phyloP scores from a whole-genome alignment of 2,113 vertebrate genomes.

The Brachypteracias leptosomus region DNA sequence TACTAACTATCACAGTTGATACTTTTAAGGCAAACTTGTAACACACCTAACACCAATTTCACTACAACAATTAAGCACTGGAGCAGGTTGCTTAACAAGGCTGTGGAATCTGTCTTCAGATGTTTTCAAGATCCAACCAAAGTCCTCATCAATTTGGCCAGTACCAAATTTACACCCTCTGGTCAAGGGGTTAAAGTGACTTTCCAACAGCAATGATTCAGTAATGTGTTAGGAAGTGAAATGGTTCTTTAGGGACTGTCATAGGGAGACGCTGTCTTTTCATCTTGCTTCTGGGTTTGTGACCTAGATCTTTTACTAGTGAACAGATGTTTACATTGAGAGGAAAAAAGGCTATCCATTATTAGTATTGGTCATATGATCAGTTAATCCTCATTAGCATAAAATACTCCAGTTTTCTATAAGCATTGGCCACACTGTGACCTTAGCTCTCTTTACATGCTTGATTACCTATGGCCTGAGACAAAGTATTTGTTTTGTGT shows the following conservation, averaged over 20 bases:
- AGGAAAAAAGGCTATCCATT: not conserved
- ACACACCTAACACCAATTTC: not conserved
- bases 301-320: not conserved
- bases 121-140: not conserved
- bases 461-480: not conserved
- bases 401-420: not conserved
- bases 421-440: not conserved
- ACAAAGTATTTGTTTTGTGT: not conserved
- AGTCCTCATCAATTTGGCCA: not conserved
- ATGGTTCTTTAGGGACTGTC: not conserved
- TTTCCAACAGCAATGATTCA: not conserved
- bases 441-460: not conserved
- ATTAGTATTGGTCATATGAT: not conserved
- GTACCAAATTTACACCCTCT: not conserved
- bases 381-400: not conserved
- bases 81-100: not conserved
- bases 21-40: not conserved
- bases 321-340: not conserved
- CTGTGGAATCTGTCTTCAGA: not conserved
- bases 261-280: not conserved
- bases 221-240: not conserved
- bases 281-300: not conserved
- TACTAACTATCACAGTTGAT: not conserved
- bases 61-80: not conserved
- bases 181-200: not conserved